Percentiles rank a stretch among this genome's conserved stretches.
Evolutionary conservation across 2,797 vertebrate genomes (phyloP).

Genomic region (Chiloscyllium punctatum): DNA sequence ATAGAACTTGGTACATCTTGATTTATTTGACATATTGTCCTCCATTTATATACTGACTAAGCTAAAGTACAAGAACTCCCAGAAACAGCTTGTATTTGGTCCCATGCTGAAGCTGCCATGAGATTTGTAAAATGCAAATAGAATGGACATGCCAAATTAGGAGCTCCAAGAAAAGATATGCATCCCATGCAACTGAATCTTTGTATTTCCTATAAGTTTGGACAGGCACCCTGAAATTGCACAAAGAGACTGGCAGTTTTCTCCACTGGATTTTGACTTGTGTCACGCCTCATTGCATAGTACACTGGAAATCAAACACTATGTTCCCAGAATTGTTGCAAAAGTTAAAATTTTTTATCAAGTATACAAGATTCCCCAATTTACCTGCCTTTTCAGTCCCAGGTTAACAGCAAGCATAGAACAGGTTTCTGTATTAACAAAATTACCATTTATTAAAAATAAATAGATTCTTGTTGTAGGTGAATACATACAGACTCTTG

Average conservation of each 20-base stretch:
- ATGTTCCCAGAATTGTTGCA: no score
- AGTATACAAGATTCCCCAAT: no score
- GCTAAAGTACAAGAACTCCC: not conserved
- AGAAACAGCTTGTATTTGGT: not conserved
- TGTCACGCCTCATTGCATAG: no score
- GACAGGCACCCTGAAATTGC: not conserved
- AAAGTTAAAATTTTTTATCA: no score
- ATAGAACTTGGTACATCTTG: not conserved
- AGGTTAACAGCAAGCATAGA: no score
- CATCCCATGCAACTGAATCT: not conserved
- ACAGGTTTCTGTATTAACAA: no score
- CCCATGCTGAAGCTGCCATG: not conserved
- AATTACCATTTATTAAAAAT: no score
- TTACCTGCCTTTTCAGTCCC: no score
- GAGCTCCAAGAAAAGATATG: not conserved
- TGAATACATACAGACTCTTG: no score
- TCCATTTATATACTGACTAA: not conserved
- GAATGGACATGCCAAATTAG: not conserved
- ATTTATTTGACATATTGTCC: not conserved
- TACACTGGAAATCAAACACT: no score
- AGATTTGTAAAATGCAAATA: not conserved
- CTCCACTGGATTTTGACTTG: not conserved
- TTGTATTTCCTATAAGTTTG: not conserved
- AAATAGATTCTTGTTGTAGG: no score
- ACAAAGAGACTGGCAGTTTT: not conserved